These are phyloP conservation scores for Tyrophagus putrescentiae DNA, from an alignment of 1,140 invertebrate genomes.

Conservation along the genomic window DNA sequence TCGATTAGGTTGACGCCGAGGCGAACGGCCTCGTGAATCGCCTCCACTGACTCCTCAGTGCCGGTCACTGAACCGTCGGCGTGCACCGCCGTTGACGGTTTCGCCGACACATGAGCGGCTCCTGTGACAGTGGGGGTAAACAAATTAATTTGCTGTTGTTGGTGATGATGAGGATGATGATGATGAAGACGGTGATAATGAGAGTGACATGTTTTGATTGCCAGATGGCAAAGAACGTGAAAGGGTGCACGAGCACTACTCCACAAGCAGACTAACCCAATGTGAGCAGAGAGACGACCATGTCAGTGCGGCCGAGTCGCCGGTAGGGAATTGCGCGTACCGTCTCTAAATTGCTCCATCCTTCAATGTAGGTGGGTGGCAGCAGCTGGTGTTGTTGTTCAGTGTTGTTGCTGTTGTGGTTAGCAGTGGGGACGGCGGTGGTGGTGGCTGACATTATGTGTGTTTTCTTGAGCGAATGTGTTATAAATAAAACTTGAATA, in stretches of 20 bases:
- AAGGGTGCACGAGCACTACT: too few relatives aligned
- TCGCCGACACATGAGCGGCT: constrained; percentile 22
- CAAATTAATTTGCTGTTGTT: not conserved
- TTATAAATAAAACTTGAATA: too few relatives aligned
- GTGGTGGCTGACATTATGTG: too few relatives aligned
- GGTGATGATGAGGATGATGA: constrained; percentile 1
- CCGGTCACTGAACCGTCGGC: constrained; percentile 28
- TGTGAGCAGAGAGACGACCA: constrained; percentile 43
- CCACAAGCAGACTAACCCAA: constrained; percentile 46
- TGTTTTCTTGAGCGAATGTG: too few relatives aligned
- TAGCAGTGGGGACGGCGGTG: too few relatives aligned
- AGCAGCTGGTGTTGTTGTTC: constrained; percentile 17
- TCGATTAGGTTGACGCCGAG: constrained; percentile 79
- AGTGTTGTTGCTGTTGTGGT: too few relatives aligned
- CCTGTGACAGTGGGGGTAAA: constrained; percentile 20
- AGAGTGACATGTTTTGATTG: too few relatives aligned
- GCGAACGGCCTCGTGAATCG: constrained; percentile 52
- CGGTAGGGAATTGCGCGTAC: constrained; percentile 41
- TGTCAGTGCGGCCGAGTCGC: constrained; percentile 41
- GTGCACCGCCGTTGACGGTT: not conserved
- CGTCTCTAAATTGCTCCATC: constrained; percentile 42
- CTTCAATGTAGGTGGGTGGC: constrained; percentile 41
- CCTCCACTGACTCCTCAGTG: constrained; percentile 47
- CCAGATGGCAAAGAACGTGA: too few relatives aligned
- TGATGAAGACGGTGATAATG: constrained; percentile 24